Percentiles rank a stretch among this genome's conserved stretches.
These are phyloP conservation scores for Centropyge bicolor DNA, from an alignment of 2,797 vertebrate species.

Conservation along the genomic window DNA sequence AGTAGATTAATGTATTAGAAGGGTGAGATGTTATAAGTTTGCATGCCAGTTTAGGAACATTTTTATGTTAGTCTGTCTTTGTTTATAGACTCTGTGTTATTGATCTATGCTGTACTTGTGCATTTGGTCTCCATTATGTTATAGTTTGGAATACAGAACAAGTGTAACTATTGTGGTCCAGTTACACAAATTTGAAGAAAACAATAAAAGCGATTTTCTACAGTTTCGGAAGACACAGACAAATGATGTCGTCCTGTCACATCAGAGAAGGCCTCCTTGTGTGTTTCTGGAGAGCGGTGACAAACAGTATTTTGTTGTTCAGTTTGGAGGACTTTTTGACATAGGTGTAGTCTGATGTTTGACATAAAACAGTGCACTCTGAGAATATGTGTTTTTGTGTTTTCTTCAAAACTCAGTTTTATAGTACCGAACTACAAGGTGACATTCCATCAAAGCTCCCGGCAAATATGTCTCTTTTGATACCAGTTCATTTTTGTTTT, in stretches of 20 bases:
- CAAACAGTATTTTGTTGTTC: neutral
- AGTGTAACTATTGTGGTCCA: neutral
- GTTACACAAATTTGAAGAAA: neutral
- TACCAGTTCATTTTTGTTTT: neutral
- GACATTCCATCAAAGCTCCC: neutral
- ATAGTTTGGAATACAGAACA: neutral
- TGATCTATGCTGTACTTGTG: neutral
- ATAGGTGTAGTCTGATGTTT: neutral
- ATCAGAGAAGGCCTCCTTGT: neutral
- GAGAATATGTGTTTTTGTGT: neutral
- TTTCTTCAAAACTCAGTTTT: neutral
- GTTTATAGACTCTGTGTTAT: neutral
- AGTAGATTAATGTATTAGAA: conserved; percentile 41
- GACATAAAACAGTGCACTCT: neutral
- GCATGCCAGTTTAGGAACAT: neutral
- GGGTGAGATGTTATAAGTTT: conserved; percentile 17
- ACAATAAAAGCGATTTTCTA: neutral
- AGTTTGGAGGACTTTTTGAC: neutral
- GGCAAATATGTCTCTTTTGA: neutral
- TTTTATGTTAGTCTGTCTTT: conserved; percentile 2
- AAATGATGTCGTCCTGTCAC: neutral
- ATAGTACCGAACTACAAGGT: neutral
- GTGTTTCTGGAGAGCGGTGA: neutral
- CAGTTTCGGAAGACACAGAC: neutral
- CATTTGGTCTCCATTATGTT: neutral